Conservation (phyloP, 2,113 vertebrate genomes). For the Cinclus cinclus region DNA sequence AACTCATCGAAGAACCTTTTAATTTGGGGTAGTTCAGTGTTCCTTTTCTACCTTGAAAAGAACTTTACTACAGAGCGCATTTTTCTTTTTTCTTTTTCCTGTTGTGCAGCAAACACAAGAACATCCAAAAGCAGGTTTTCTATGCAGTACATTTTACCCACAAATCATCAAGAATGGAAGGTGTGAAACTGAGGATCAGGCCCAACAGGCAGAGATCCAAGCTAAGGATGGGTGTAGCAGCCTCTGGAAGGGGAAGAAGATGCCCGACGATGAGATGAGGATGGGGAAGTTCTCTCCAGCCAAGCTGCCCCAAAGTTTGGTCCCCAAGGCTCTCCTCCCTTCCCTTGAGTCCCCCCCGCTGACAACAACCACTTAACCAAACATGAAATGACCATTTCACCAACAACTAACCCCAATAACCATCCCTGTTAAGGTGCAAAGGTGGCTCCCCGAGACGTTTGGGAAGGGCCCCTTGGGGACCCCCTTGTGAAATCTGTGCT, state of each 20-base stretch:
- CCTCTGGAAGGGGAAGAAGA: background rate
- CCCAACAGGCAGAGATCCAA: background rate
- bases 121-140: background rate
- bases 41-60: background rate
- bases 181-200: background rate
- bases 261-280: background rate
- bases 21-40: background rate
- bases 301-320: background rate
- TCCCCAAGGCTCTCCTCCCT: background rate
- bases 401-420: background rate
- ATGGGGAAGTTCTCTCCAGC: background rate
- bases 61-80: background rate
- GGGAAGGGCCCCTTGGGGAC: background rate
- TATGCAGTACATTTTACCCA: background rate
- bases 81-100: background rate
- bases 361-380: background rate
- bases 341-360: background rate
- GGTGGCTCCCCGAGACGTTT: constrained; percentile 23
- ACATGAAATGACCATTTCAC: background rate
- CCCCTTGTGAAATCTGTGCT: constrained; percentile 59
- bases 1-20: background rate
- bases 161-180: background rate
- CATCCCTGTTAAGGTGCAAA: constrained; percentile 60
- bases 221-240: rapidly evolving
- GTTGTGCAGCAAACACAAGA: background rate